Evolutionary conservation across 2,888 invertebrate genomes (phyloP), one percentile per base, ranked within the genome.

Genomic region (Brachyptera risi): DNA sequence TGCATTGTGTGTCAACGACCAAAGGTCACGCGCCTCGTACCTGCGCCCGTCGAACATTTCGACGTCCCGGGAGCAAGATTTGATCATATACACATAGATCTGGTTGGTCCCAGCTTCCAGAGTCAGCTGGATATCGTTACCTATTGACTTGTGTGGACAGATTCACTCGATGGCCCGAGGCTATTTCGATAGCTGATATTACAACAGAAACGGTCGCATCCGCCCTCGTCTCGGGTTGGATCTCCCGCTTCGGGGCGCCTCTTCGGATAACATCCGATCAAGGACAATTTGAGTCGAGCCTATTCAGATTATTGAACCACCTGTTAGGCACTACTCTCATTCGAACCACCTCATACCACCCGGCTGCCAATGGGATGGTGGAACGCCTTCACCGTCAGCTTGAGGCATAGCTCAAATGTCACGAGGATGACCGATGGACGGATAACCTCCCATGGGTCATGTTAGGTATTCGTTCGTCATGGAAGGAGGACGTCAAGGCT

Each of bases 21-120:
- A n/a, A n/a, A n/a, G n/a, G n/a, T n/a, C n/a, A n/a, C n/a, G n/a
- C 63, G 72, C 3, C 73, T 72, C 60, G 68, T 65, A 13, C 37
- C 27, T 3, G 44, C 68, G 1, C 64, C 65, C 4, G 59, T 68
- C 15, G 50, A 50, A 21, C 27, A 59, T 9, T 68, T 71, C 50
- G n/a, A 57, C 3, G 44, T 59, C 3, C 68, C 70, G 1, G 64
- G 65, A 17, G 56, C 49, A 5, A 65, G 74, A 21, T 75, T 78
- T 65, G 62, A 68, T 2, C 74, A 75, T 60, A 67, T 76, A 3
- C 75, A 77, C 65, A 68, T 78, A 1, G 75, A 78, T 65, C 66
- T 78, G 4, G 70, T 78, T 1, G 75, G 75, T 1, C 76, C 75
- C 0, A n/a, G n/a, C n/a, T n/a, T n/a, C n/a, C n/a, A n/a, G n/a